phyloP scores from a whole-genome alignment of 2,888 invertebrate genomes.

The Rotaria sp. region DNA sequence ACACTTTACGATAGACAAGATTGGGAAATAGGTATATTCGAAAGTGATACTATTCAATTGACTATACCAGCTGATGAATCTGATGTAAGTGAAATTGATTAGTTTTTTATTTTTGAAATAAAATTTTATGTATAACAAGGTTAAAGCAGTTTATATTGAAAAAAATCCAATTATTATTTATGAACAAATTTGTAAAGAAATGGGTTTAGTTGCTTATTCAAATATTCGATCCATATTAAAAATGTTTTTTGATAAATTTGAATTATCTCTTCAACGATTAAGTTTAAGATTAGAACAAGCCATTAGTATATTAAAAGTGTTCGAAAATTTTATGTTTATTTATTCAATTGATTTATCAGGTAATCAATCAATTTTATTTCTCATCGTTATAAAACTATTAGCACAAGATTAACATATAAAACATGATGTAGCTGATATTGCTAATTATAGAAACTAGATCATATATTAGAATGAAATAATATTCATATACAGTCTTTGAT shows the following conservation, averaged over 20 bases:
- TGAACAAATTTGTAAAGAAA: not conserved
- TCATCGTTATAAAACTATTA: too few relatives aligned
- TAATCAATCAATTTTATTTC: not conserved
- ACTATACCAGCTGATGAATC: not conserved
- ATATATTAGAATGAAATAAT: too few relatives aligned
- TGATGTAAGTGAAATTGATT: not conserved
- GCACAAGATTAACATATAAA: too few relatives aligned
- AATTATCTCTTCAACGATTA: not conserved
- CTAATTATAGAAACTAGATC: too few relatives aligned
- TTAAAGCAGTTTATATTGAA: not conserved
- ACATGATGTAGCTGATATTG: too few relatives aligned
- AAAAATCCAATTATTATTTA: not conserved
- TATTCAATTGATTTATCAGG: not conserved
- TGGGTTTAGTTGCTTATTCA: not conserved
- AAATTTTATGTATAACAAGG: not conserved
- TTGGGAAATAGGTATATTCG: not conserved
- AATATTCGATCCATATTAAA: not conserved
- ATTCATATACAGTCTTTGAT: too few relatives aligned
- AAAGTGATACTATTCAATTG: not conserved
- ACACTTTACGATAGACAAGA: not conserved
- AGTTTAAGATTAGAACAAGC: not conserved
- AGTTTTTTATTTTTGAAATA: not conserved
- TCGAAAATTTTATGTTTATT: slow-evolving; percentile 1
- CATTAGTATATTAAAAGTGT: not conserved
- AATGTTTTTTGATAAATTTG: not conserved